Evolutionary conservation across 2,113 vertebrate genomes (phyloP).

Genomic region (Procavia capensis): DNA sequence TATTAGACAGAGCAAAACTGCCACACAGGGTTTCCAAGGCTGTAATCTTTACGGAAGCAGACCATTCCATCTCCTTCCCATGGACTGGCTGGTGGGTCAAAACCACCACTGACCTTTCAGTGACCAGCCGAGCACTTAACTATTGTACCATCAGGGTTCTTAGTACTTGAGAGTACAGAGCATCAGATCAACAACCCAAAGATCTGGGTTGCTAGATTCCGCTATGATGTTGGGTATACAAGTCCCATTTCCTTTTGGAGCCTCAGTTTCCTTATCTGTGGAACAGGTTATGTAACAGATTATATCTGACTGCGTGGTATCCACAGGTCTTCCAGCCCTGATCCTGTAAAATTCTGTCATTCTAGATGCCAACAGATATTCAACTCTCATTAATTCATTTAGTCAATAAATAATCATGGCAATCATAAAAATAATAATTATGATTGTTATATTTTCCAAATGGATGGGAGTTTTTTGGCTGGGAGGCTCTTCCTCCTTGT

Average conservation of each 20-base stretch:
- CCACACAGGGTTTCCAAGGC: background rate
- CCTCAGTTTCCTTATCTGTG: background rate
- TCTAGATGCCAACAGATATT: background rate
- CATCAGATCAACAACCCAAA: slow-evolving; percentile 8
- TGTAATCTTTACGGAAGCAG: background rate
- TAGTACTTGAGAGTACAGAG: background rate
- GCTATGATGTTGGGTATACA: background rate
- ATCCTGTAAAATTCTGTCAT: background rate
- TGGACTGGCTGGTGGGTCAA: background rate
- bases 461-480: slow-evolving; percentile 50
- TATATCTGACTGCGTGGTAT: background rate
- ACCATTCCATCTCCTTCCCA: background rate
- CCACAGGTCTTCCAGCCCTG: background rate
- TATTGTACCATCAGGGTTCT: background rate
- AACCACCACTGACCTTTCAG: background rate
- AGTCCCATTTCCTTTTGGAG: background rate
- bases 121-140: background rate
- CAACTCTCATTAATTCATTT: slow-evolving; percentile 1
- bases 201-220: background rate
- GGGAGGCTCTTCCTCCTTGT: slow-evolving; percentile 60
- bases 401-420: slow-evolving; percentile 56
- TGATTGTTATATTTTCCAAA: slow-evolving; percentile 56
- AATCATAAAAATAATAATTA: slow-evolving; percentile 67
- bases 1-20: background rate
- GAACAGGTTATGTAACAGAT: background rate